Evolutionary conservation across 2,113 vertebrate species (phyloP), one percentile per base, ranked within the genome.

Genomic region (Trachemys scripta): DNA sequence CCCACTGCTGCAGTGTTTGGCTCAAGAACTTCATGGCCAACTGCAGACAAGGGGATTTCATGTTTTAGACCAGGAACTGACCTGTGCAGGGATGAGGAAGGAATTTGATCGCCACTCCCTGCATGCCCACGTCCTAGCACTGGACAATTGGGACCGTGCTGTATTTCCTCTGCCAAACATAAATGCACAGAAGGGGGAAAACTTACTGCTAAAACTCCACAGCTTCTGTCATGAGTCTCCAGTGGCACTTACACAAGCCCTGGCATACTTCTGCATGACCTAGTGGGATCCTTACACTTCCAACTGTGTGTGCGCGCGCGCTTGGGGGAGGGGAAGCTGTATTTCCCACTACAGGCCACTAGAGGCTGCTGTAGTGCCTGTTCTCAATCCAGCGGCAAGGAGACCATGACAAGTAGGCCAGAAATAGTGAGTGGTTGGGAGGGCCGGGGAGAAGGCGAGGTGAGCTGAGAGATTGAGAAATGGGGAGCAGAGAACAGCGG

Each of bases 101-200:
- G 72, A 76, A 76, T 24, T 24, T 5, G 20, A 76, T 12, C 10
- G n/a, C 38, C 19, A 38, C 69, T 38, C n/a, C 35, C 16, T 7
- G 20, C 65, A 38, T 17, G 2, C n/a, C n/a, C 6, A 22, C 4
- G 20, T 75, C 35, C 69, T 42, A 45, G 38, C 20, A 42, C 11
- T 22, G 38, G 10, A 76, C n/a, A 25, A 42, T 75, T 76, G 38
- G 72, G 38, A 45, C 5, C 6, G 6, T 45, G 38, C 72, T 42
- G 72, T 25, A 76, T 76, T 25, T 96, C 29, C 31, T 27, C 31
- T 42, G 24, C 82, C 80, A 0, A 0, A 78, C 53, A 78, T 50
- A 69, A 0, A 0, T 10, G 16, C 47, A 10, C 10, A 79, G 69
- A 29, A 42, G 17, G 38, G 20, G 20, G 38, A 6, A 76, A 22